These are phyloP conservation scores for Tanypteryx hageni DNA, from an alignment of 2,888 invertebrate species.

Conservation along the genomic window DNA sequence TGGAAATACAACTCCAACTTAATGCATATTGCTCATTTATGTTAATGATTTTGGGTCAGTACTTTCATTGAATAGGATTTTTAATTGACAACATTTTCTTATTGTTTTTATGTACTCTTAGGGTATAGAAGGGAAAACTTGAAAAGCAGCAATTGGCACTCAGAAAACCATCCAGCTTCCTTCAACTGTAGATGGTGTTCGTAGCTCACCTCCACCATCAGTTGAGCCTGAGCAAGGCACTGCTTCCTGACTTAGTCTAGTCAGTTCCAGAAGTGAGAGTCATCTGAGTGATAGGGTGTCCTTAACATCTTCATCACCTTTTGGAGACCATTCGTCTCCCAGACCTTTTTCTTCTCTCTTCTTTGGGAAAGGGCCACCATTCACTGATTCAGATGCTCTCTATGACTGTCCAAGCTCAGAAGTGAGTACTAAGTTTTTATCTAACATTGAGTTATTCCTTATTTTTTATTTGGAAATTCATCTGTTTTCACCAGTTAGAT, in stretches of 20 bases:
- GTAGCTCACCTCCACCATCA: conserved; percentile 27
- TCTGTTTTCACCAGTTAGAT: too few relatives aligned
- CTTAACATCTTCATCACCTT: conserved; percentile 82
- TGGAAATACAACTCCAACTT: too few relatives aligned
- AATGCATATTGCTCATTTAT: neutral
- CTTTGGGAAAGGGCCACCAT: conserved; percentile 72
- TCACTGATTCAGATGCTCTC: conserved; percentile 88
- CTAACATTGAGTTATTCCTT: neutral
- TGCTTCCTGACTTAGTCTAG: conserved; percentile 79
- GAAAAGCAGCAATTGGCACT: conserved; percentile 61
- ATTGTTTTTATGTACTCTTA: neutral
- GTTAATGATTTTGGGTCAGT: neutral
- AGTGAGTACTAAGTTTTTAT: conserved; percentile 68
- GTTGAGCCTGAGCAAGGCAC: conserved; percentile 19
- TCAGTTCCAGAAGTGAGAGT: conserved; percentile 88
- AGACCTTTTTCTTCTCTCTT: conserved; percentile 51
- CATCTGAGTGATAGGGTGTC: conserved; percentile 82
- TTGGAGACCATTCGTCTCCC: conserved; percentile 78
- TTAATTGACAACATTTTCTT: neutral
- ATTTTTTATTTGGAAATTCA: too few relatives aligned
- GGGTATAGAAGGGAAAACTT: conserved; percentile 68
- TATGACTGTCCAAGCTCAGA: conserved; percentile 89
- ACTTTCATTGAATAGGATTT: neutral
- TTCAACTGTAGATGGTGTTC: conserved; percentile 77
- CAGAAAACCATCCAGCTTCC: conserved; percentile 77